Conservation (phyloP, 2,888 invertebrate species). For the Macropis europaea region DNA sequence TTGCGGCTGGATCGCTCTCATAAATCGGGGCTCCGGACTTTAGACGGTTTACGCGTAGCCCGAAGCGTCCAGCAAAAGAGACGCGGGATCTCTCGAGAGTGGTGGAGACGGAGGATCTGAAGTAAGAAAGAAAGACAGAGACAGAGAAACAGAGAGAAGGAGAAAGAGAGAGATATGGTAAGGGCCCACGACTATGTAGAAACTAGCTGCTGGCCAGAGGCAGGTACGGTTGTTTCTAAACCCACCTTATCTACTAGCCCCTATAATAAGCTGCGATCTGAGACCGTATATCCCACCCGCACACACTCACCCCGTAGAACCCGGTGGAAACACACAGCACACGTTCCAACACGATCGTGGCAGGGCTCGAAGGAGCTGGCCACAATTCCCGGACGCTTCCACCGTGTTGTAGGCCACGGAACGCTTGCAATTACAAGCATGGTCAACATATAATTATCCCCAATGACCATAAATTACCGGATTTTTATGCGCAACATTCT, state of each 20-base stretch:
- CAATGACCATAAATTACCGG: conserved; percentile 80
- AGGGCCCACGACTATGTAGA: conserved; percentile 44
- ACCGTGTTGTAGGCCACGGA: conserved; percentile 57
- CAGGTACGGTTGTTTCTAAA: conserved; percentile 71
- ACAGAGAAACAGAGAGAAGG: not conserved
- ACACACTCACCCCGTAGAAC: conserved; percentile 10
- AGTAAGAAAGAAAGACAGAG: conserved; percentile 11
- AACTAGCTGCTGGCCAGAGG: conserved; percentile 69
- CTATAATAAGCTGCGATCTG: conserved; percentile 78
- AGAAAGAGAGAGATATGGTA: conserved; percentile 22
- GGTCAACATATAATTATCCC: conserved; percentile 80
- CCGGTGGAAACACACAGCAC: conserved; percentile 3
- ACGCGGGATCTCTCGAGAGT: conserved; percentile 22
- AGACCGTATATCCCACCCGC: conserved; percentile 73
- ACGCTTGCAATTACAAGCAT: conserved; percentile 79
- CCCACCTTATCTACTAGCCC: conserved; percentile 75
- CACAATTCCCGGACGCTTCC: conserved; percentile 62
- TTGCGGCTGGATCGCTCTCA: conserved; percentile 59
- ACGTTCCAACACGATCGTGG: not conserved
- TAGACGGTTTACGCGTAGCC: conserved; percentile 59
- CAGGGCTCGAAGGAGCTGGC: conserved; percentile 52
- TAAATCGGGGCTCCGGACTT: conserved; percentile 64
- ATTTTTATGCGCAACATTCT: conserved; percentile 80
- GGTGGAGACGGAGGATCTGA: conserved; percentile 3
- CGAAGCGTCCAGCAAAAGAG: conserved; percentile 39